Percentiles rank a stretch among this genome's conserved stretches.
Conservation (phyloP, 2,113 vertebrate species). For the Mystacornis crossleyi region DNA sequence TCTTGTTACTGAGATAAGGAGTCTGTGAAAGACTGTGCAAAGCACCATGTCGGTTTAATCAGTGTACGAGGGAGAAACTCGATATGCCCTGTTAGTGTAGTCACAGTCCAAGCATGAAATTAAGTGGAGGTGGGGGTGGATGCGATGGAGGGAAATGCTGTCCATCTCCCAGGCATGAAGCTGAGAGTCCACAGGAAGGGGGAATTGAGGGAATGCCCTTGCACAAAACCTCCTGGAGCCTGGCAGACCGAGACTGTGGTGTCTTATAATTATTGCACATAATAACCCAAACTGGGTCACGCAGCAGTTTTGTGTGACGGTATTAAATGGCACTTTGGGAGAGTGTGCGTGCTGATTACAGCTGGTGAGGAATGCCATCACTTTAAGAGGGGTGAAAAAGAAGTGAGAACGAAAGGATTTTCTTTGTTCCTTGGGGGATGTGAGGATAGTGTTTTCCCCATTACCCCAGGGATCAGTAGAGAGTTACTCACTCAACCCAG, state of each 20-base stretch:
- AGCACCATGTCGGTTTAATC: constrained; percentile 71
- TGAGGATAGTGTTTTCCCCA: neutral
- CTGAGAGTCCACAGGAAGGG: neutral
- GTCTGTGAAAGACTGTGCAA: constrained; percentile 73
- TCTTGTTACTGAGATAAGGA: constrained; percentile 70
- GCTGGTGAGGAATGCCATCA: constrained; percentile 3
- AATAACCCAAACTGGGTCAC: constrained; percentile 21
- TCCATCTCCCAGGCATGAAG: constrained; percentile 14
- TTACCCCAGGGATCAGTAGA: neutral
- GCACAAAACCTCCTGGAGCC: constrained; percentile 50
- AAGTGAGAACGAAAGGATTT: neutral
- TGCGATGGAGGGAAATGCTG: neutral
- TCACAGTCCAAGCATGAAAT: constrained; percentile 58
- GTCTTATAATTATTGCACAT: constrained; percentile 3
- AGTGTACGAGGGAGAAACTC: constrained; percentile 63
- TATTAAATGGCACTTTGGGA: constrained; percentile 47
- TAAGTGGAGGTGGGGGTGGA: constrained; percentile 52
- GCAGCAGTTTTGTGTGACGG: neutral
- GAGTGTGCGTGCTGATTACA: neutral
- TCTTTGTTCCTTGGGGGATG: neutral
- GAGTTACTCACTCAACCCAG: neutral
- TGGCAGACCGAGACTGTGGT: neutral
- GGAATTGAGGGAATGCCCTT: constrained; percentile 8
- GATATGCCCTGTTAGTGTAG: constrained; percentile 63
- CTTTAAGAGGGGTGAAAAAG: constrained; percentile 4